Base-by-base conservation (phyloP, 2,797 vertebrate genomes). In the Notamacropus eugenii region DNA sequence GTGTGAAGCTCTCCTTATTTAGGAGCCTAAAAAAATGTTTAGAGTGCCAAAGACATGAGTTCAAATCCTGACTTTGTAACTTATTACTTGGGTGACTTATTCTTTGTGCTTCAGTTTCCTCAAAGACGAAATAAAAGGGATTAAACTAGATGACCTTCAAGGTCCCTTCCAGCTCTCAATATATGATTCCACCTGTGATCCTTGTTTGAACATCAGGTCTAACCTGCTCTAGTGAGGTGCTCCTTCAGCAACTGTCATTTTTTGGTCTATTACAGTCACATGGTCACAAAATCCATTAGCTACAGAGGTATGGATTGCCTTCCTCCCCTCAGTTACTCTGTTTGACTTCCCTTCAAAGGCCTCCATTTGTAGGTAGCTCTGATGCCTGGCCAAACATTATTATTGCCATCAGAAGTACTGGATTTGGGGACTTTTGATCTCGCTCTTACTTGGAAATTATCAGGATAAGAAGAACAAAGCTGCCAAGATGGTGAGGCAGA, bases 401-500 rank as follows among this genome's bases (percentile, higher is more conserved):
- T 95, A 95, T 94, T 55, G 22, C 74, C 54, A 46, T 0, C 92
- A 50, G 12, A 94, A 94, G 54, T 54, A 2, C 67, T 82, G 40
- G 40, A 46, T 87, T 87, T 50, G 27, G 91, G 22, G 29, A 29
- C 92, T 90, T 95, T 93, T 95, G 55, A 54, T 94, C 1, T 1
- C 28, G 8, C 90, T 93, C 93, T 96, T 96, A 40, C 91, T 95
- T 94, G 74, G 90, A 97, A 74, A 96, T 95, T 91, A 91, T 90
- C 95, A 93, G 93, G 34, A 1, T 3, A 57, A 96, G 82, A 93
- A 97, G 95, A 97, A 95, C 54, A 97, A 96, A 96, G 94, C 87
- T 95, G 24, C 40, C 24, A 46, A 40, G n/a, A 82, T 82, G 96
- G 97, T 98, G 96, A 96, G 92, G 91, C 95, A 97, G 91, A 22